These are phyloP conservation scores for Chrysocyon brachyurus DNA, from an alignment of 2,797 vertebrate genomes.

Conservation along the genomic window DNA sequence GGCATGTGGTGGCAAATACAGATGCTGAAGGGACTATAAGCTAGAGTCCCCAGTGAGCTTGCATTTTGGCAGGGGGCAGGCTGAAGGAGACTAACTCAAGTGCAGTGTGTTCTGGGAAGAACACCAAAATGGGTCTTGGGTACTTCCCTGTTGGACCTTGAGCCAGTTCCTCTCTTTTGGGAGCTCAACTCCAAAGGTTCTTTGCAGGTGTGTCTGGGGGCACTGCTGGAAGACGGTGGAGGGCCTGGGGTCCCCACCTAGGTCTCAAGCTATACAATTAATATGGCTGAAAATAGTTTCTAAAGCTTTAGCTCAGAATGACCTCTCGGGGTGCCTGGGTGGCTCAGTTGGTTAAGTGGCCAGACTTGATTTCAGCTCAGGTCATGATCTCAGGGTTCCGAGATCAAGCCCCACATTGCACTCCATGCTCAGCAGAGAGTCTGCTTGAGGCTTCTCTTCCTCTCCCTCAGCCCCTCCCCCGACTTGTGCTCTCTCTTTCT, in stretches of 20 bases:
- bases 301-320: neutral
- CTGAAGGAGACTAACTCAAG: neutral
- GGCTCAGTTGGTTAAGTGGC: neutral
- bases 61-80: neutral
- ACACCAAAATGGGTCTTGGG: neutral
- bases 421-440: neutral
- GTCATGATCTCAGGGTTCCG: neutral
- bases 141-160: neutral
- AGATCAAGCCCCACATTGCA: neutral
- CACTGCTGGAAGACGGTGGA: neutral
- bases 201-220: neutral
- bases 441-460: neutral
- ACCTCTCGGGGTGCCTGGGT: neutral
- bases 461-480: neutral
- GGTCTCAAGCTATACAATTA: neutral
- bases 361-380: neutral
- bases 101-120: neutral
- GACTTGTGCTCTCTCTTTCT: neutral
- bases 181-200: neutral
- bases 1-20: neutral
- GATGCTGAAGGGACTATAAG: neutral
- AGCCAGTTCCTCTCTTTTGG: neutral
- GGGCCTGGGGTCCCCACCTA: neutral
- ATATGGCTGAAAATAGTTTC: constrained; percentile 9
- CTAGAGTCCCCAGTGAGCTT: neutral